Evolutionary conservation across 2,797 vertebrate species (phyloP).

Genomic region (Oceanodroma leucorhoa): DNA sequence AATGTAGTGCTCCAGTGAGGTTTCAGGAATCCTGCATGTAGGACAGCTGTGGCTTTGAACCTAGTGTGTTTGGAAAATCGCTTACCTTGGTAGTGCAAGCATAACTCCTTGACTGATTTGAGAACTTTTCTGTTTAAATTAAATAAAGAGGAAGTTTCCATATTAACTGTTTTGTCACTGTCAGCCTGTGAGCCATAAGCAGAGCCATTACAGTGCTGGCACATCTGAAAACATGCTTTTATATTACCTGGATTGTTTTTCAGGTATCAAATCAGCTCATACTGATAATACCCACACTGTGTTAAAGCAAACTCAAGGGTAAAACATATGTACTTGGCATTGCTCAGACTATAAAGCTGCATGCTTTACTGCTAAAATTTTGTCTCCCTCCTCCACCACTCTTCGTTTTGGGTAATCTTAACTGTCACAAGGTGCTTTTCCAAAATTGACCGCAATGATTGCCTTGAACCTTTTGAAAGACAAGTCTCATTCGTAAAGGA

Average conservation of each 20-base stretch:
- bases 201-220: neutral
- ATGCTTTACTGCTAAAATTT: neutral
- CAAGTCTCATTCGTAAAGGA: neutral
- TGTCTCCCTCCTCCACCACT: neutral
- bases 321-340: neutral
- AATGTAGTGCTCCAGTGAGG: neutral
- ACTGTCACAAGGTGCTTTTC: neutral
- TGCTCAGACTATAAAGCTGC: neutral
- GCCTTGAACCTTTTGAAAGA: neutral
- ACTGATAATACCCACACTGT: neutral
- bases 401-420: neutral
- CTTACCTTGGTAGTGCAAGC: neutral
- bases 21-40: neutral
- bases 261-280: neutral
- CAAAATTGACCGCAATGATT: neutral
- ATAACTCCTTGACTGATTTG: neutral
- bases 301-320: neutral
- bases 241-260: neutral
- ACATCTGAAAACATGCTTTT: neutral
- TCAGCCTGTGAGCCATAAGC: neutral
- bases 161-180: neutral
- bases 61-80: neutral
- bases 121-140: neutral
- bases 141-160: neutral
- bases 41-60: neutral